Percentiles rank a stretch among this genome's conserved stretches.
Conservation (phyloP, 2,888 invertebrate species). For the Dione vanillae region DNA sequence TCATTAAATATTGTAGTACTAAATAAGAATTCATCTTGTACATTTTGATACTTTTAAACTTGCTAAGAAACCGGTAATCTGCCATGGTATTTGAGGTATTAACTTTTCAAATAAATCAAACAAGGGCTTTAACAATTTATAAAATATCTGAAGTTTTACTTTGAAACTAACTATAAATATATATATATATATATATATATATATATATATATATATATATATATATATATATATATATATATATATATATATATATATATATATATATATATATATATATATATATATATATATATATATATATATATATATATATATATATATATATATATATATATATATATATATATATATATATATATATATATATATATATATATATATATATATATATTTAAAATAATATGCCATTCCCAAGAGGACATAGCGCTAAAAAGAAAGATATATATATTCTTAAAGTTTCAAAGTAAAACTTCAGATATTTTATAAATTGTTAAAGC, state of each 20-base stretch:
- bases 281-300: too few relatives aligned
- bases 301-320: too few relatives aligned
- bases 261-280: too few relatives aligned
- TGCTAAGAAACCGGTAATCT: background rate
- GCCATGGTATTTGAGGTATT: background rate
- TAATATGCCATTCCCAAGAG: background rate
- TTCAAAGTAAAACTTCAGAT: background rate
- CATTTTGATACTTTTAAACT: background rate
- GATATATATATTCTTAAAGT: conserved; percentile 6
- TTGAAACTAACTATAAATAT: background rate
- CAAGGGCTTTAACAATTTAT: conserved; percentile 9
- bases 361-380: too few relatives aligned
- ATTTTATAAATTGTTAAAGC: conserved; percentile 7
- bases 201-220: background rate
- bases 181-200: conserved; percentile 5
- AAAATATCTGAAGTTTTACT: background rate
- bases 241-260: too few relatives aligned
- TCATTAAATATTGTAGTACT: background rate
- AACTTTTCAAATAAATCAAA: conserved; percentile 26
- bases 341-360: too few relatives aligned
- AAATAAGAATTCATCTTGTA: background rate
- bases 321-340: too few relatives aligned
- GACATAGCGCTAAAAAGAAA: background rate
- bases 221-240: too few relatives aligned
- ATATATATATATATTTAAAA: too few relatives aligned